Percentiles rank a stretch among this genome's conserved stretches.
Evolutionary conservation across 1,140 invertebrate species (phyloP).

Genomic region (Anastrepha obliqua): DNA sequence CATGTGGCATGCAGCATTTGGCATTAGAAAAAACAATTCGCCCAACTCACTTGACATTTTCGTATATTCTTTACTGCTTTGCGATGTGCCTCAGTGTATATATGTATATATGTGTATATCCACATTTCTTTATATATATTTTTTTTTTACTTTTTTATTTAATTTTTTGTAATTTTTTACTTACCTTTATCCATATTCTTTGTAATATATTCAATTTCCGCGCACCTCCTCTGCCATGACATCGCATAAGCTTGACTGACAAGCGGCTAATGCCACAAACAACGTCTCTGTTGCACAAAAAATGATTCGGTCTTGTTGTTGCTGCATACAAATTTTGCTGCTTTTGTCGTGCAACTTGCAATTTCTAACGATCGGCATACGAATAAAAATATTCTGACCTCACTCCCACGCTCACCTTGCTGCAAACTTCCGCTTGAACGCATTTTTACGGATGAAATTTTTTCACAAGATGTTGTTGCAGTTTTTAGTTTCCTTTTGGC

Average conservation of each 20-base stretch:
- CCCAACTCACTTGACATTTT: slow-evolving; percentile 43
- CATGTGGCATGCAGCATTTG: slow-evolving; percentile 50
- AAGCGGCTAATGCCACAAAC: slow-evolving; percentile 46
- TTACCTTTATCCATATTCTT: background rate
- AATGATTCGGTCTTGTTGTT: background rate
- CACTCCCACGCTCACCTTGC: background rate
- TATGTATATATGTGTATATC: background rate
- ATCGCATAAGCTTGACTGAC: slow-evolving; percentile 31
- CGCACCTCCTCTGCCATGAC: background rate
- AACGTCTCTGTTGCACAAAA: background rate
- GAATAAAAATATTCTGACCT: background rate
- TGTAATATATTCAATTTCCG: slow-evolving; percentile 20
- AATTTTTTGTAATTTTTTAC: background rate
- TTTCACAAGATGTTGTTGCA: background rate
- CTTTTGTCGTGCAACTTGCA: slow-evolving; percentile 9
- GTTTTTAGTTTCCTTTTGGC: background rate
- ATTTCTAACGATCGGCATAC: slow-evolving; percentile 29
- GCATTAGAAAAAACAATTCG: slow-evolving; percentile 51
- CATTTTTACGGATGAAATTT: slow-evolving; percentile 39
- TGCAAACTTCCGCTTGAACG: slow-evolving; percentile 36
- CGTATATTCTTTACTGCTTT: slow-evolving; percentile 12
- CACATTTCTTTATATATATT: background rate
- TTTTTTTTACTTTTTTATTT: background rate
- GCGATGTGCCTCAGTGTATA: background rate
- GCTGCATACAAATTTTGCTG: background rate